Conservation (phyloP, 2,113 vertebrate genomes). For the Vimba vimba region DNA sequence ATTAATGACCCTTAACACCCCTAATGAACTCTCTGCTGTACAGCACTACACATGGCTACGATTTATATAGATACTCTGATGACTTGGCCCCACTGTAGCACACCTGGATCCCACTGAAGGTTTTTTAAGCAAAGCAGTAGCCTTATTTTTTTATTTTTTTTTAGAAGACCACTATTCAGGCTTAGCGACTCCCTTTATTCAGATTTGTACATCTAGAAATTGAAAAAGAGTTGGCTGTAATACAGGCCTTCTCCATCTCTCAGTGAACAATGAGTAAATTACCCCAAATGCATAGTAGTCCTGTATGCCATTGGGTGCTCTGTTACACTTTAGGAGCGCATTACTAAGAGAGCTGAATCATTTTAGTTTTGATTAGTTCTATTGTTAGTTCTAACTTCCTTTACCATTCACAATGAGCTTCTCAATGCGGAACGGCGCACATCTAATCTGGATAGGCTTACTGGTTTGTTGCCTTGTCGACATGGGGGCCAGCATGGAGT, state of each 20-base stretch:
- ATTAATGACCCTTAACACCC: constrained; percentile 31
- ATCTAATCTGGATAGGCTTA: constrained; percentile 82
- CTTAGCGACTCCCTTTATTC: neutral
- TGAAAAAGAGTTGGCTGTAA: constrained; percentile 36
- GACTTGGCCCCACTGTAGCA: constrained; percentile 22
- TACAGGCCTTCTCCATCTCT: constrained; percentile 21
- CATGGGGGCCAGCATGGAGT: constrained; percentile 89
- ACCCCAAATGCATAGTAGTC: constrained; percentile 38
- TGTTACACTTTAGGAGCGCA: constrained; percentile 48
- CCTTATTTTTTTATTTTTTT: constrained; percentile 3
- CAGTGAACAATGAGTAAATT: constrained; percentile 50
- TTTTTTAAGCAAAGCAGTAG: constrained; percentile 13
- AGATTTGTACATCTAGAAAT: neutral
- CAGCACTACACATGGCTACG: constrained; percentile 39
- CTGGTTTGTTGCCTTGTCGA: constrained; percentile 87
- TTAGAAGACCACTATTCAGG: neutral
- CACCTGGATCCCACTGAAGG: constrained; percentile 38
- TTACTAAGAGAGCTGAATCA: constrained; percentile 9
- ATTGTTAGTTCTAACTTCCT: neutral
- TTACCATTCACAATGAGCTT: constrained; percentile 59
- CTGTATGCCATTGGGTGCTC: constrained; percentile 31
- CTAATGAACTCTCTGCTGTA: constrained; percentile 30
- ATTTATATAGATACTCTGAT: constrained; percentile 42
- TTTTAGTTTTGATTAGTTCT: constrained; percentile 43
- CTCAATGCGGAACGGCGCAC: constrained; percentile 69